Evolutionary conservation across 2,113 vertebrate genomes (phyloP).

Genomic region (Stigmatopora argus): DNA sequence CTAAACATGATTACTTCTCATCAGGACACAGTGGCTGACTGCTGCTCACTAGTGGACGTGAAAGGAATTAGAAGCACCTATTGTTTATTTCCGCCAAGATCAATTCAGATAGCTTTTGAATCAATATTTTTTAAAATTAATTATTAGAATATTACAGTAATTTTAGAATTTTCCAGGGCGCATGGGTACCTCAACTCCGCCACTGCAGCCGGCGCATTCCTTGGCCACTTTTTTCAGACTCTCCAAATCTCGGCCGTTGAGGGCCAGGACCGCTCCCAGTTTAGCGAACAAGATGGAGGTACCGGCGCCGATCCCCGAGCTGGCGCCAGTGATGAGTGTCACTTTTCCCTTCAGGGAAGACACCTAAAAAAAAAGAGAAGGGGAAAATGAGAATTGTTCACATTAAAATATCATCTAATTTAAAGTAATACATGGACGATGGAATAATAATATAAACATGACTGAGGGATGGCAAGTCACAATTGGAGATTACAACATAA

Average conservation of each 20-base stretch:
- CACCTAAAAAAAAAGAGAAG: constrained; percentile 44
- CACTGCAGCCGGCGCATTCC: constrained; percentile 57
- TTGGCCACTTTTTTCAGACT: constrained; percentile 63
- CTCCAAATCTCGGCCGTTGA: constrained; percentile 72
- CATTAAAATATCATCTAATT: neutral
- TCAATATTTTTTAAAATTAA: too few species aligned
- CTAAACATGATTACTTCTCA: too few species aligned
- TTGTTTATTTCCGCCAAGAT: too few species aligned
- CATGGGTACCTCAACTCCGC: constrained; percentile 59
- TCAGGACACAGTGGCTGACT: too few species aligned
- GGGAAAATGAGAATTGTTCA: neutral
- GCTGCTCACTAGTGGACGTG: too few species aligned
- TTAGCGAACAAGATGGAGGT: constrained; percentile 69
- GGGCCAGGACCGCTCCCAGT: constrained; percentile 69
- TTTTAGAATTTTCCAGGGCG: too few species aligned
- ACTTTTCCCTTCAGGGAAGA: constrained; percentile 71
- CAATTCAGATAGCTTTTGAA: too few species aligned
- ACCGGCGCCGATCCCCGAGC: constrained; percentile 76
- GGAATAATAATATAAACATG: too few species aligned
- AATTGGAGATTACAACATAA: too few species aligned
- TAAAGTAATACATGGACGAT: neutral
- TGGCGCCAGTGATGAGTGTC: constrained; percentile 72
- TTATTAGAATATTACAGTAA: too few species aligned
- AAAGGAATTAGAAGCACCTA: too few species aligned
- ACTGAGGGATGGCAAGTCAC: too few species aligned